phyloP scores from a whole-genome alignment of 2,888 invertebrate species.

The Barypeithes pellucidus region DNA sequence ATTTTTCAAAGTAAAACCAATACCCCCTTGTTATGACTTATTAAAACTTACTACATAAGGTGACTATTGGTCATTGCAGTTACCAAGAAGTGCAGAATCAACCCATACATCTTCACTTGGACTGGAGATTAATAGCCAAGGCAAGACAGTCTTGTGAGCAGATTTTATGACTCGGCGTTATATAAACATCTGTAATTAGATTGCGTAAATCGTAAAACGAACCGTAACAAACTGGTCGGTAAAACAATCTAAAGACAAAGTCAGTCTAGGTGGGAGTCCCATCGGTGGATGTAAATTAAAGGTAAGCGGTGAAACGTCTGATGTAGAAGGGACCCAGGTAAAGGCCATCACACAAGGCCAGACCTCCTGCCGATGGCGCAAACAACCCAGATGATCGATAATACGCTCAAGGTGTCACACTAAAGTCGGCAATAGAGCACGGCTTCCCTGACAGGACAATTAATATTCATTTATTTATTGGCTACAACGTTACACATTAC shows the following conservation, averaged over 20 bases:
- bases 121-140: constrained; percentile 29
- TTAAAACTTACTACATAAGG: no score
- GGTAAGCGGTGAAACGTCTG: constrained; percentile 42
- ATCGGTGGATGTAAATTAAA: constrained; percentile 48
- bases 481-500: constrained; percentile 26
- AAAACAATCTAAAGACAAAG: constrained; percentile 44
- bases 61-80: no score
- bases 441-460: constrained; percentile 38
- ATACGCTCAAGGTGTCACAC: constrained; percentile 36
- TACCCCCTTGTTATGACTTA: no score
- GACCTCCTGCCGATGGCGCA: constrained; percentile 45
- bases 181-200: constrained; percentile 54
- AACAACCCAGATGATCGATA: constrained; percentile 37
- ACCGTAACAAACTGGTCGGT: constrained; percentile 47
- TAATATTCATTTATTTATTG: constrained; percentile 46
- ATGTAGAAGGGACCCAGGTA: constrained; percentile 44
- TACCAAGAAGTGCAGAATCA: constrained; percentile 1
- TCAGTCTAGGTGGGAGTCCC: constrained; percentile 45
- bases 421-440: constrained; percentile 39
- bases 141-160: constrained; percentile 22
- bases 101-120: constrained; percentile 15
- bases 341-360: constrained; percentile 37
- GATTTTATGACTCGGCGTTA: constrained; percentile 45
- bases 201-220: constrained; percentile 55
- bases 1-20: no score